Base-by-base conservation (phyloP, 2,113 vertebrate species). In the Junco hyemalis region DNA sequence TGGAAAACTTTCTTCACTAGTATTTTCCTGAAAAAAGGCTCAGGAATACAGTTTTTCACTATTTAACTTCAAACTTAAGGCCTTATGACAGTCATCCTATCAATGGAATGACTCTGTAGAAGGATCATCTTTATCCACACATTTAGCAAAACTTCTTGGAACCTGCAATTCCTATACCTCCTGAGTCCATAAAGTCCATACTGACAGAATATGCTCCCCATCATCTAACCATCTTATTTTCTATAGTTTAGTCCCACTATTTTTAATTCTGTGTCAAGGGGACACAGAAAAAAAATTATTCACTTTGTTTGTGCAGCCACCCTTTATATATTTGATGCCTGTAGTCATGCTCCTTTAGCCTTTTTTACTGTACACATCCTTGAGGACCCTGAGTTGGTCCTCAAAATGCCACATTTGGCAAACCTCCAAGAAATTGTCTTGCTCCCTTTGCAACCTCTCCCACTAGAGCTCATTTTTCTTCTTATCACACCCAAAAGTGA, bases 401-500 rank as follows among this genome's bases (percentile, higher is more conserved):
- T 71, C 44, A 25, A 45, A 35, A 88, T 14, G 24, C 24, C 35
- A 56, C 8, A 20, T 50, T 1, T 50, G 26, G 25, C 20, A 81
- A 92, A 33, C 6, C 21, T 70, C 51, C 6, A 7, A 66, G 15
- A 33, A 70, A 17, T 9, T 5, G 5, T 56, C 63, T 64, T 35
- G 13, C 33, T 74, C 18, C 33, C 26, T 63, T 42, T 64, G 26
- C 17, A 80, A 28, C 5, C 2, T 61, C 50, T 69, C 50, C 50
- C 20, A 35, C 13, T 3, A 35, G 45, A 13, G 10, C 29, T 44
- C 10, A 9, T 26, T 36, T 47, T 82, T 48, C n/a, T 60, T 40
- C 11, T 79, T 42, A 42, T 21, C 12, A 26, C 12, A 47, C 6
- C 11, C 8, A 6, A 51, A 82, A 76, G 17, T 0, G 0, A 77